Evolutionary conservation across 2,888 invertebrate genomes (phyloP).

Genomic region (Papilio protenor): DNA sequence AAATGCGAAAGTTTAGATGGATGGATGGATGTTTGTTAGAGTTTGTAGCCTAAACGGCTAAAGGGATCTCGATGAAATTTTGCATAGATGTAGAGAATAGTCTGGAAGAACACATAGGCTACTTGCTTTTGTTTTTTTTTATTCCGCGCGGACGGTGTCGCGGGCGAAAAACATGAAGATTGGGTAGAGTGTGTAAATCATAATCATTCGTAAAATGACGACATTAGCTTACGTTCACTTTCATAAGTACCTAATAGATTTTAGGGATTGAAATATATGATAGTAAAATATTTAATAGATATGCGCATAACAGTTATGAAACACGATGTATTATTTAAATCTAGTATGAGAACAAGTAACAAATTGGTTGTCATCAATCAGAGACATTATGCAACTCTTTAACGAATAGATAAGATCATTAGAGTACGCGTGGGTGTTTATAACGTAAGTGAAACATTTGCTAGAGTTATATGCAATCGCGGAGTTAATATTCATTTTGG

Average conservation of each 20-base stretch:
- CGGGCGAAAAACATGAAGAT: no score
- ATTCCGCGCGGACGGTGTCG: no score
- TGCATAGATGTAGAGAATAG: no score
- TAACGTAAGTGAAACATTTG: constrained; percentile 36
- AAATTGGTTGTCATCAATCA: constrained; percentile 19
- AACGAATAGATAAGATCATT: neutral
- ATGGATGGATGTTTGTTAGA: no score
- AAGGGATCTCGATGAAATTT: no score
- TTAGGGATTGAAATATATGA: neutral
- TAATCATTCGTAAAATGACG: neutral
- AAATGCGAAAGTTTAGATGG: no score
- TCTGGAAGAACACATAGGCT: no score
- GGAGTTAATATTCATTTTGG: constrained; percentile 21
- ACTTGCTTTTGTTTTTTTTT: no score
- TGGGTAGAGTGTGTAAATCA: neutral
- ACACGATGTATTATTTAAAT: neutral
- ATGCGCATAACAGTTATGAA: neutral
- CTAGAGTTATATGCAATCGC: constrained; percentile 27
- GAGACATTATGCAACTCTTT: constrained; percentile 15
- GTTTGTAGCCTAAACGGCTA: no score
- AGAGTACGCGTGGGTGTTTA: neutral
- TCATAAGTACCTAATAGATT: neutral
- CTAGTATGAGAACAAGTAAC: neutral
- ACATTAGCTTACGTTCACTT: neutral
- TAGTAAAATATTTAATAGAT: neutral